Evolutionary conservation across 2,113 vertebrate species (phyloP).

Genomic region (Callorhinus ursinus): DNA sequence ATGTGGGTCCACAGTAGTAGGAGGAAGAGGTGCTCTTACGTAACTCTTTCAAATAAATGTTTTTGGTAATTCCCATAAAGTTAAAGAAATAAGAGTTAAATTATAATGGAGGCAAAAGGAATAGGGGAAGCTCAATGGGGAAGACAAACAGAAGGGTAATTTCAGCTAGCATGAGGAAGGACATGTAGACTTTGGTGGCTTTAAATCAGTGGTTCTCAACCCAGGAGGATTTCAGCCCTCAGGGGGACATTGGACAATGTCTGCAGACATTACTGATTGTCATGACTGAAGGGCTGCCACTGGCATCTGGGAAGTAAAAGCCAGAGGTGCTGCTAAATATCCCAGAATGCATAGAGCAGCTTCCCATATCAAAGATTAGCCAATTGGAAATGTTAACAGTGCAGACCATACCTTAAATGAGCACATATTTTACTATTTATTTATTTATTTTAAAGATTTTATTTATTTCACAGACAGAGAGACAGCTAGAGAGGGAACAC

Average conservation of each 20-base stretch:
- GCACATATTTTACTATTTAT: background rate
- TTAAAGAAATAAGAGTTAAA: background rate
- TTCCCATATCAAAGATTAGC: background rate
- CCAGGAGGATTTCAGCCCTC: background rate
- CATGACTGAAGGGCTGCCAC: background rate
- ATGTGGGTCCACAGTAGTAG: background rate
- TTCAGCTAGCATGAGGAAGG: background rate
- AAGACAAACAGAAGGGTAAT: background rate
- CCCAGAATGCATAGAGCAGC: too few relatives aligned
- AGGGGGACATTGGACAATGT: background rate
- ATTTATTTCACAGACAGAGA: too few relatives aligned
- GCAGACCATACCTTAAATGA: background rate
- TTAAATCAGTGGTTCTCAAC: background rate
- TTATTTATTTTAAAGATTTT: too few relatives aligned
- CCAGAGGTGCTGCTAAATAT: fast-evolving
- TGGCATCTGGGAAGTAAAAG: background rate
- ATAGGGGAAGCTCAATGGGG: background rate
- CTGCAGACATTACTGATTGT: background rate
- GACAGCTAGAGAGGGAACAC: too few relatives aligned
- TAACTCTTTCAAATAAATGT: background rate
- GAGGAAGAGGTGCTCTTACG: background rate
- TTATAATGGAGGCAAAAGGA: background rate
- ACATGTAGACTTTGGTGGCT: too few relatives aligned
- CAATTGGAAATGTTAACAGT: background rate
- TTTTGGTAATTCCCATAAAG: background rate